These are phyloP conservation scores for Hydrolagus affinis DNA, from an alignment of 2,113 vertebrate species.

Conservation along the genomic window DNA sequence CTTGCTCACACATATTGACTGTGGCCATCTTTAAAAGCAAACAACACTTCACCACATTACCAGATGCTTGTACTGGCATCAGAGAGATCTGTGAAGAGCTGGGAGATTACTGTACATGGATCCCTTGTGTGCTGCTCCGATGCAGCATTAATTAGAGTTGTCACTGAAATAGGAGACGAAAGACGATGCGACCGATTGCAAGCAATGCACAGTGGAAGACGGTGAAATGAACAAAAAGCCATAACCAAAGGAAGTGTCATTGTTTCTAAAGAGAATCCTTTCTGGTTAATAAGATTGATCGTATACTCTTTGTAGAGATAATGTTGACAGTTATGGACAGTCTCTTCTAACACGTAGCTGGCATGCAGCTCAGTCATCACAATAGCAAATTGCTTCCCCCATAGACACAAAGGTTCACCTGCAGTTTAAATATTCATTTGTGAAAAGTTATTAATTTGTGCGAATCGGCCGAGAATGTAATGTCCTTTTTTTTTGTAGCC, in stretches of 20 bases:
- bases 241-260: background rate
- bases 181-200: background rate
- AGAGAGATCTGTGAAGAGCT: too few species aligned
- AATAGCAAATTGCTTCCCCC: background rate
- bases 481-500: constrained; percentile 59
- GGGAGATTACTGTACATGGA: too few species aligned
- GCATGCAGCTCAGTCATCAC: background rate
- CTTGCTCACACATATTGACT: too few species aligned
- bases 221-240: background rate
- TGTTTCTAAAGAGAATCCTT: background rate
- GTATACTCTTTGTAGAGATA: background rate
- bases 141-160: background rate
- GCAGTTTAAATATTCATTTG: background rate
- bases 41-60: too few species aligned
- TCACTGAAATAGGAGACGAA: background rate
- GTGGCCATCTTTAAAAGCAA: too few species aligned
- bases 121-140: too few species aligned
- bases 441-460: background rate
- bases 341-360: background rate
- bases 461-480: background rate
- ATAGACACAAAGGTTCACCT: background rate
- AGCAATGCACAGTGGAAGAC: background rate
- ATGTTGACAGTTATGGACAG: background rate
- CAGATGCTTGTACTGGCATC: too few species aligned
- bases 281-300: background rate